phyloP scores from a whole-genome alignment of 1,140 invertebrate species.

The Ylistrum balloti region DNA sequence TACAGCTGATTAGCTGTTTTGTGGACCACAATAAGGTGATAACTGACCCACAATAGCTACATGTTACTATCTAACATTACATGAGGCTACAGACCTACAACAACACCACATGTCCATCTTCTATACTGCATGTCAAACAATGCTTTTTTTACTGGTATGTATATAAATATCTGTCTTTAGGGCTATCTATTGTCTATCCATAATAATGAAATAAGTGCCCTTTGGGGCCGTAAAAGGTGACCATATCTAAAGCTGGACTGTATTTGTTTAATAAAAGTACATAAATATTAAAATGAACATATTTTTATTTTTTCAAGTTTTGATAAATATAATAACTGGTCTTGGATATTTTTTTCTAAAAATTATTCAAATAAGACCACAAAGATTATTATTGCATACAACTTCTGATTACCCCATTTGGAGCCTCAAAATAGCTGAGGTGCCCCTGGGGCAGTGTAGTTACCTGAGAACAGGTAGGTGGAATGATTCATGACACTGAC shows the following conservation, averaged over 20 bases:
- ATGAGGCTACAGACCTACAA: not conserved
- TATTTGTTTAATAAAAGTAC: not conserved
- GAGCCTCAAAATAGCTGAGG: not conserved
- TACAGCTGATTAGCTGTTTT: not conserved
- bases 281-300: no score
- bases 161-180: not conserved
- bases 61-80: not conserved
- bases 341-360: no score
- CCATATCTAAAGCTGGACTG: not conserved
- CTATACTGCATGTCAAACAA: not conserved
- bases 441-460: constrained; percentile 1
- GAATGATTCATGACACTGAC: not conserved
- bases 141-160: not conserved
- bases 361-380: not conserved
- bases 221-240: not conserved
- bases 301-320: no score
- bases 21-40: no score
- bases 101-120: not conserved
- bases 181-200: not conserved
- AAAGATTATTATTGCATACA: not conserved
- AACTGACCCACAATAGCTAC: not conserved
- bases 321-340: no score
- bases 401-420: not conserved
- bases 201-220: constrained; percentile 27
- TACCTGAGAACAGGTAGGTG: constrained; percentile 2